Evolutionary conservation across 2,888 invertebrate species (phyloP), one percentile per base, ranked within the genome.

Genomic region (Yponomeuta sedellus): DNA sequence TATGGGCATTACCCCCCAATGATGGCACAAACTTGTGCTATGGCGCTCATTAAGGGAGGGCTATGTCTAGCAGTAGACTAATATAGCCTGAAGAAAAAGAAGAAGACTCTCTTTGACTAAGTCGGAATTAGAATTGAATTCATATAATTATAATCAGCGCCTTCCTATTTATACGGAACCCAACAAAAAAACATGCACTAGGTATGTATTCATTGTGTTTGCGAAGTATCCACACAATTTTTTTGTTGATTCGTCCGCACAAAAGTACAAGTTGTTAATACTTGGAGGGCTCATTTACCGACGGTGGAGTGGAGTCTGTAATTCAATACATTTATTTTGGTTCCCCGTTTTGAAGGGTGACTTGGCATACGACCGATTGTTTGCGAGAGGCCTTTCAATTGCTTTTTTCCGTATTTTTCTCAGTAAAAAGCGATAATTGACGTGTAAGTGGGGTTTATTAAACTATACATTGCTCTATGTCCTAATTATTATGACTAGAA

Each of bases 291-390:
- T 25, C 61, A 59, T 52, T 52, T 52, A 52, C 44, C 44, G 44
- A 16, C 44, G 44, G 44, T 52, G 44, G 44, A 52, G 44, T 52
- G 44, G 16, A 16, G 44, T 12, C 44, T 10, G 59, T 61, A 61
- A 61, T 61, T 61, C 61, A 34, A 34, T 61, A 61, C 28, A 61
- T 61, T 61, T 61, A 61, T 61, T 61, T 61, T 28, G 61, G 34
- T 34, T 61, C 3, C 22, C 25, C 8, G 61, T 61, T 61, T 12
- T 25, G 59, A 34, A 34, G 61, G 61, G 59, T 22, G 59, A 25
- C 12, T 59, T 57, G 19, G 16, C 22, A 25, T 22, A 12, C 11
- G 10, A 12, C 12, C 11, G 25, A 59, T 59, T 20, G 59, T 59
- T 59, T 25, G 25, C 59, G 59, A 59, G 59, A 11, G 59, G 20